Evolutionary conservation across 2,797 vertebrate species (phyloP), one percentile per base, ranked within the genome.

Genomic region (Melanotaenia pygmaea): DNA sequence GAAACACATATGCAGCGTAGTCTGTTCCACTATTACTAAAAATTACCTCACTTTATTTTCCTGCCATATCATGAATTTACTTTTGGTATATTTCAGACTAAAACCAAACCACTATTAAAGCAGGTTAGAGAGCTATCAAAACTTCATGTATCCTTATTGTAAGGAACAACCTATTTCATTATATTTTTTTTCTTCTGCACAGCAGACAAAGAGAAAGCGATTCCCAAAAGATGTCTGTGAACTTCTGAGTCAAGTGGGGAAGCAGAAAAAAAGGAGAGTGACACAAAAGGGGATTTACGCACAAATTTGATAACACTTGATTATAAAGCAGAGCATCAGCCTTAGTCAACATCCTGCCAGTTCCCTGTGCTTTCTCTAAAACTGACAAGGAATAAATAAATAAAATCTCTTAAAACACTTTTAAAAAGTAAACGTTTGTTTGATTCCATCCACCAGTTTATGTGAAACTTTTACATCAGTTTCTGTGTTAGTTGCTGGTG

Each of bases 351-450:
- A 70, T 80, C 67, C 71, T 67, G 45, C 51, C 9, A 14, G 54
- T 61, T 74, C 57, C 51, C 77, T 18, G 20, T 1, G 38, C 66
- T 86, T 76, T 76, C 65, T 85, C 68, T 71, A 13, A 61, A 79
- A 74, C 74, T 70, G 51, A 50, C 13, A 1, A 76, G 78, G 65
- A 59, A 26, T 26, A 26, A 26, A 26, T 78, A 79, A 67, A 57
- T 59, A 64, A 75, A 77, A 79, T 65, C 35, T 64, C 75, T 72
- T 18, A 60, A 60, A 67, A 78, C 57, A 62, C 70, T 37, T 37
- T 35, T 35, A 35, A 71, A 76, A 71, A 63, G 32, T 2, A 12
- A 51, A 50, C 4, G 61, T 63, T 47, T 60, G 74, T 54, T 51
- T 75, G 58, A 32, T 28, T 57, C 57, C 40, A 35, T 2, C 54